These are phyloP conservation scores for Oreochromis tanganicae DNA, from an alignment of 2,113 vertebrate genomes.

Conservation along the genomic window DNA sequence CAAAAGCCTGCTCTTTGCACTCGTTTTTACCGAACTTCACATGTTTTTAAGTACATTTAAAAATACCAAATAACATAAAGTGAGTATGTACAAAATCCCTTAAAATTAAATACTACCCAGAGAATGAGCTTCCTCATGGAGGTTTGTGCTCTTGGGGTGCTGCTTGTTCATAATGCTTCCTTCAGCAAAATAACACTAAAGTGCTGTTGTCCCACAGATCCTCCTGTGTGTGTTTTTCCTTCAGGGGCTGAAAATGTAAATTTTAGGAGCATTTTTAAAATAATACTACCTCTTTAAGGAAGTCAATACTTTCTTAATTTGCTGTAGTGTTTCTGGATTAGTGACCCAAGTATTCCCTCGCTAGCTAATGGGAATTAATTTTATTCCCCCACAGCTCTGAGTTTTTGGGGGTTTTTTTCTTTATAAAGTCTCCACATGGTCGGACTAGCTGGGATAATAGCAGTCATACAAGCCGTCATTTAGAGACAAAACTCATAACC, in stretches of 20 bases:
- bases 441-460: slow-evolving; percentile 37
- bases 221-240: neutral
- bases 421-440: neutral
- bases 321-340: neutral
- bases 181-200: neutral
- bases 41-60: neutral
- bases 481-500: slow-evolving; percentile 4
- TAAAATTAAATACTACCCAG: neutral
- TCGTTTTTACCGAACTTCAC: neutral
- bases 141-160: neutral
- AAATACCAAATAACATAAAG: neutral
- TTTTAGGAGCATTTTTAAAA: neutral
- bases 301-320: neutral
- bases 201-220: neutral
- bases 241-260: neutral
- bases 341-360: neutral
- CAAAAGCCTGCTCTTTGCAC: neutral
- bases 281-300: neutral
- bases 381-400: neutral
- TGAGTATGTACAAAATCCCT: neutral
- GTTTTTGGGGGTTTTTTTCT: neutral
- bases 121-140: neutral
- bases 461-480: neutral
- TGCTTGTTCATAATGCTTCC: neutral
- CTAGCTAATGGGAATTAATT: neutral